These are phyloP conservation scores for Periophthalmus modestus DNA, from an alignment of 2,113 vertebrate species.

Conservation along the genomic window DNA sequence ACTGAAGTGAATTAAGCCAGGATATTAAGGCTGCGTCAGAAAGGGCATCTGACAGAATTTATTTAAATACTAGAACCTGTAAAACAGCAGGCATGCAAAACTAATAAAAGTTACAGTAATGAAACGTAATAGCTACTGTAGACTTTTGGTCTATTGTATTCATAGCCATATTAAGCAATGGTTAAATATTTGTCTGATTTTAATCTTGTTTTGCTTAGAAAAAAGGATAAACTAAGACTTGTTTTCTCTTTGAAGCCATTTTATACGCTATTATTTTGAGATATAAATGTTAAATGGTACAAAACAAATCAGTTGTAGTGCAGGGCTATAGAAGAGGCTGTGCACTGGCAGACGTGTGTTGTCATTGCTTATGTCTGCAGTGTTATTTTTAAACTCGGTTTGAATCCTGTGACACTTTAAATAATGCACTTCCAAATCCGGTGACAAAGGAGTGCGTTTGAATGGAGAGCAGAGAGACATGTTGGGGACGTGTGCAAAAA, in stretches of 20 bases:
- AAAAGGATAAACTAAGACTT: not conserved
- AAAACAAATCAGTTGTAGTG: slow-evolving; percentile 42
- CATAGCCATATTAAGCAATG: too few species aligned
- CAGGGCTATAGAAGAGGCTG: slow-evolving; percentile 29
- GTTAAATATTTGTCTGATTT: too few species aligned
- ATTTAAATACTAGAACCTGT: too few species aligned
- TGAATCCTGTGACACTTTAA: slow-evolving; percentile 57
- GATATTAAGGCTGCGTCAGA: too few species aligned
- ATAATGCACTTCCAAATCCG: slow-evolving; percentile 52
- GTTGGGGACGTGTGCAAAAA: slow-evolving; percentile 53
- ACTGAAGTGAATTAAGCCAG: too few species aligned
- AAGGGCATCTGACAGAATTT: too few species aligned
- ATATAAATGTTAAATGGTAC: slow-evolving; percentile 12
- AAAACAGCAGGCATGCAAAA: too few species aligned
- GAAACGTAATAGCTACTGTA: too few species aligned
- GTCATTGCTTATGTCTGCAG: slow-evolving; percentile 37
- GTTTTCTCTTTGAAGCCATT: slow-evolving; percentile 6
- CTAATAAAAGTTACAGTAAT: too few species aligned
- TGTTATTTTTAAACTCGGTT: slow-evolving; percentile 61
- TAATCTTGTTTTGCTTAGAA: not conserved
- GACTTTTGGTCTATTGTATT: too few species aligned
- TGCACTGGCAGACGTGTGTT: slow-evolving; percentile 40
- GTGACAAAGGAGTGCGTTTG: slow-evolving; percentile 54
- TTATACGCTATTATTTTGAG: slow-evolving; percentile 1
- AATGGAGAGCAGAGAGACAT: slow-evolving; percentile 55